Evolutionary conservation across 2,113 vertebrate species (phyloP).

Genomic region (Rynchops niger): DNA sequence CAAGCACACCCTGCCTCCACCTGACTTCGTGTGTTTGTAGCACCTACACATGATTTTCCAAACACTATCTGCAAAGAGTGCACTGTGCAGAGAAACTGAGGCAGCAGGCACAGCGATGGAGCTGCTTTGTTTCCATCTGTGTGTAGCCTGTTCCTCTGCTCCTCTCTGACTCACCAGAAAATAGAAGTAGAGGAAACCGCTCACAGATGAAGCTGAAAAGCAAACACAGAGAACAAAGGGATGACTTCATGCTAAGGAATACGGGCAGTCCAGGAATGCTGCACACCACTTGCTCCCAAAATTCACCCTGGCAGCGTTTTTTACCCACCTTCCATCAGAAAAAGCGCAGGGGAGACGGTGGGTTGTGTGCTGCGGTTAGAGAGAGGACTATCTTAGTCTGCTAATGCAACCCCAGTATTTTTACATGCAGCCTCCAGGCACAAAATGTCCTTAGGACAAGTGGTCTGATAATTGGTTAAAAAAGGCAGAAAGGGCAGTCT

Average conservation of each 20-base stretch:
- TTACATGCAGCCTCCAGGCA: neutral
- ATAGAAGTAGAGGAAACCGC: neutral
- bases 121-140: neutral
- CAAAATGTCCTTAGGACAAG: neutral
- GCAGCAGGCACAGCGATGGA: neutral
- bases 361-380: neutral
- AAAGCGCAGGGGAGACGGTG: too few species aligned
- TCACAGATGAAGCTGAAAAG: constrained; percentile 12
- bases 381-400: rapidly evolving
- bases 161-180: constrained; percentile 25
- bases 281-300: neutral
- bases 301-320: neutral
- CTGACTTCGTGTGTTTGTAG: neutral
- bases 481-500: neutral
- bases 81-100: constrained; percentile 3
- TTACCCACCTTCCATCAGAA: neutral
- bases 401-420: neutral
- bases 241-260: neutral
- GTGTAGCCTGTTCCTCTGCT: neutral
- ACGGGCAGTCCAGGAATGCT: neutral
- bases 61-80: neutral
- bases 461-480: neutral
- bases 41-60: neutral
- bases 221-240: neutral
- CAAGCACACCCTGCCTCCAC: neutral